Percentiles rank a stretch among this genome's conserved stretches.
Conservation (phyloP, 2,797 vertebrate species). For the Melopsittacus undulatus region DNA sequence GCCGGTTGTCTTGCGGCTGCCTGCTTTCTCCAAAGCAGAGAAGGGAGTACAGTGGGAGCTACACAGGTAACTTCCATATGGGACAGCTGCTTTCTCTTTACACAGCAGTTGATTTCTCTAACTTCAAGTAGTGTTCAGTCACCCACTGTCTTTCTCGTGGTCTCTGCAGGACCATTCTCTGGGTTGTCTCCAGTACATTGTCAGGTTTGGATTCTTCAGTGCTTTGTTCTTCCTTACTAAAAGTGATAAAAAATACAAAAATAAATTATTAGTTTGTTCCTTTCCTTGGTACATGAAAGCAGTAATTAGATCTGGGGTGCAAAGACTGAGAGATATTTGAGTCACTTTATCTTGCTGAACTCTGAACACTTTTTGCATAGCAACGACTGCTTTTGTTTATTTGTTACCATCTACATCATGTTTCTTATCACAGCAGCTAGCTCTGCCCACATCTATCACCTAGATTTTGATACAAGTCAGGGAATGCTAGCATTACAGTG, state of each 20-base stretch:
- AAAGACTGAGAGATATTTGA: not conserved
- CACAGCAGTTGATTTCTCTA: not conserved
- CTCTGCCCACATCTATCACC: not conserved
- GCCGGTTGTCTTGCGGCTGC: accelerated
- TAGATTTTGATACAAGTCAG: not conserved
- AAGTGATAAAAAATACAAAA: not conserved
- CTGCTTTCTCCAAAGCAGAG: not conserved
- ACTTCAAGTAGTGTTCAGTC: not conserved
- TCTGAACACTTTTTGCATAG: conserved; percentile 20
- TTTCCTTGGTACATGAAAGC: not conserved
- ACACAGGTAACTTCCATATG: accelerated
- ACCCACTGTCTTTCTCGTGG: not conserved
- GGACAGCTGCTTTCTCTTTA: not conserved
- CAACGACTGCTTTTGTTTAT: not conserved
- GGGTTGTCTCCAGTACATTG: not conserved
- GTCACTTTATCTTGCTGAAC: not conserved
- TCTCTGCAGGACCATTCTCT: not conserved
- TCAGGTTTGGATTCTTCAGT: not conserved
- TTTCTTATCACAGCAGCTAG: not conserved
- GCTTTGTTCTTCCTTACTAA: not conserved
- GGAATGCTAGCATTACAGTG: not conserved
- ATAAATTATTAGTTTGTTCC: not conserved
- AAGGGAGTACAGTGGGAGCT: not conserved
- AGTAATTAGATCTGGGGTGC: not conserved
- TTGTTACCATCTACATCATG: not conserved